Evolutionary conservation across 2,888 invertebrate genomes (phyloP).

Genomic region (Drosophila greeni): DNA sequence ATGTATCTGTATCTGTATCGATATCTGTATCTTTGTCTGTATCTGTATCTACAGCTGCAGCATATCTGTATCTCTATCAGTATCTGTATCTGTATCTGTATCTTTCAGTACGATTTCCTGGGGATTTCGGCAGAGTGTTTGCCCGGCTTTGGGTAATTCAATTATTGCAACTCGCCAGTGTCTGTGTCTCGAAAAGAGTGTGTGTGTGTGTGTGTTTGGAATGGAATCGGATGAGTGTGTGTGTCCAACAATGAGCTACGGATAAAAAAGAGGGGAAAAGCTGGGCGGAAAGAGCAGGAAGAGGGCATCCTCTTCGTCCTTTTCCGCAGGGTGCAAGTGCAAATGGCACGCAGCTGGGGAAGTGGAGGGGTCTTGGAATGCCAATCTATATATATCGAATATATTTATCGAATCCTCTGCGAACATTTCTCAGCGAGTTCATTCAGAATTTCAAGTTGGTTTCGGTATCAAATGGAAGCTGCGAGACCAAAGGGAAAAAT

Average conservation of each 20-base stretch:
- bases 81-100: slow-evolving; percentile 12
- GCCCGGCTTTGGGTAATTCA: slow-evolving; percentile 58
- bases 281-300: slow-evolving; percentile 1
- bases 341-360: slow-evolving; percentile 30
- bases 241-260: slow-evolving; percentile 33
- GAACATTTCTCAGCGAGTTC: slow-evolving; percentile 26
- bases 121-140: slow-evolving; percentile 47
- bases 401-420: slow-evolving; percentile 10
- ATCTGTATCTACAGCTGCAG: neutral
- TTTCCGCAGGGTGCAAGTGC: slow-evolving; percentile 24
- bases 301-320: neutral
- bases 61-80: slow-evolving; percentile 11
- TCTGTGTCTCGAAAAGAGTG: neutral
- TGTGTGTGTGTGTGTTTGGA: slow-evolving; percentile 19
- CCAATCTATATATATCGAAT: slow-evolving; percentile 27
- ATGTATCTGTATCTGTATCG: too few species aligned
- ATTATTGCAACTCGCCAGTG: slow-evolving; percentile 50
- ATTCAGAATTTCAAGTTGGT: slow-evolving; percentile 25
- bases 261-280: slow-evolving; percentile 3
- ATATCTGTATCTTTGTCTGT: neutral
- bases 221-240: slow-evolving; percentile 36
- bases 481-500: slow-evolving; percentile 8
- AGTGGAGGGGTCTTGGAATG: slow-evolving; percentile 14
- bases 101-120: slow-evolving; percentile 9
- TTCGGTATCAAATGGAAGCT: slow-evolving; percentile 15